phyloP scores from a whole-genome alignment of 2,113 vertebrate species.

The Sus scrofa region T2T-Sscrofa CM000812.6:218875501-218876000 shows the following conservation, averaged over 20 bases:
- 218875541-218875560: not conserved
- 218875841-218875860: not conserved
- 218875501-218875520: not conserved
- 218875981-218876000: not conserved
- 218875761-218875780: not conserved
- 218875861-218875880: slow-evolving; percentile 45
- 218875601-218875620: not conserved
- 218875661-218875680: not conserved
- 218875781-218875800: slow-evolving; percentile 6
- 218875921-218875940: not conserved
- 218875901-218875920: not conserved
- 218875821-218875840: not conserved
- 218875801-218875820: not conserved
- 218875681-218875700: not conserved
- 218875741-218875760: slow-evolving; percentile 5
- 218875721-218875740: not conserved
- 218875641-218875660: not conserved
- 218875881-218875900: not conserved
- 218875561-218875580: not conserved
- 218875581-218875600: not conserved
- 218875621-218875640: not conserved
- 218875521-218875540: not conserved
- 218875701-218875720: not conserved
- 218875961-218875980: not conserved
- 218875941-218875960: not conserved